Base-by-base conservation (phyloP, 2,113 vertebrate species). In the Oxyruncus cristatus region DNA sequence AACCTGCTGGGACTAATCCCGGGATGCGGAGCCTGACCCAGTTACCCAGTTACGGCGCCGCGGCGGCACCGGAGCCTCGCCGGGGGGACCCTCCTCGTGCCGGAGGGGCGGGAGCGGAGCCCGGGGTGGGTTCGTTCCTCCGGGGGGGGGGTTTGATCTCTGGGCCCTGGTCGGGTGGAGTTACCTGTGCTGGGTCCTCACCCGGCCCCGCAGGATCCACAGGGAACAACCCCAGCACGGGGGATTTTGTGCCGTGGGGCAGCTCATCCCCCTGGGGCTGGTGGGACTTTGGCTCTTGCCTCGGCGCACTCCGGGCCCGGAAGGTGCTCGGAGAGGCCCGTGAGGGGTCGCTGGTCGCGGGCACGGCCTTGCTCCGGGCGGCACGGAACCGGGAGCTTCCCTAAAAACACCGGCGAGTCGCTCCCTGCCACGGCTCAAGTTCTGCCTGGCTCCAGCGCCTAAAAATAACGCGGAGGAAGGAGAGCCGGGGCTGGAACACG, bases 11-110 rank as follows among this genome's bases (percentile, higher is more conserved):
- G 92, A 46, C 7, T 89, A 93, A 96, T 94, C 93, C 92, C 4
- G 76, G 89, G 61, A 70, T 46, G 8, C 37, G 50, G 16, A 50
- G 68, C 89, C 93, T 97, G 96, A 89, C 95, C 96, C 95, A 96
- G n/a, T 97, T 94, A 91, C 95, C 96, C 93, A 89, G 11, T 79
- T 94, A 26, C 32, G 2, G 33, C n/a, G 56, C 32, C 32, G 33
- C 5, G 37, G 75, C 5, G 0, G 49, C 76, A 33, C 77, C 1
- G 4, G 55, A 5, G 68, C 47, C 72, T 55, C 55, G n/a, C 39
- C n/a, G n/a, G n/a, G 63, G 47, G 77, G 39, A 41, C 39, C 37
- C 58, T 55, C 12, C 28, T 41, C 2, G 0, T 58, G 10, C 3
- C 1, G 0, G 58, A 27, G 26, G 22, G 44, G 11, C 28, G 11